Base-by-base conservation (phyloP, 2,888 invertebrate genomes). In the Caenorhabditis afra region DNA sequence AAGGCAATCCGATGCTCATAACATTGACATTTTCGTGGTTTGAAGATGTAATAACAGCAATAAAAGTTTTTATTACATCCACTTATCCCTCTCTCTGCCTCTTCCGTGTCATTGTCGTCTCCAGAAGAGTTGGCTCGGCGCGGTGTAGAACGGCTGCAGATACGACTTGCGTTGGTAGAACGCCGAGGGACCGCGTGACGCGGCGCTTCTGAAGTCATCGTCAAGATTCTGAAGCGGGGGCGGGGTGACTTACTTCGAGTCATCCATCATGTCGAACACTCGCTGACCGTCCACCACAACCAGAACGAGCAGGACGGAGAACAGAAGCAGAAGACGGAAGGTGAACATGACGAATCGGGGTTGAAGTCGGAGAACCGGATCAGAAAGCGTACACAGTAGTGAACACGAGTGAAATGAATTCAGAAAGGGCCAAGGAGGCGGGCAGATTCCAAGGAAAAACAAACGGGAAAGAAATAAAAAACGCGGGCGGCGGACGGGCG, bases 251-350 rank as follows among this genome's bases (percentile, higher is more conserved):
- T 11, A 75, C 61, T 50, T 75, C 8, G 58, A 37, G 23, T 75
- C 67, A 61, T 75, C 75, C 67, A 75, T 67, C 62, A 75, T 61
- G 44, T 75, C 75, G 16, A 75, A 75, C 14, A 75, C 75, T 10
- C 75, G 67, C 45, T 75, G 75, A 35, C 53, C 55, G 22, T 75
- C 39, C 2, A n/a, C n/a, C n/a, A 37, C 57, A 12, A 14, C 22
- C n/a, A 52, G 20, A 12, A 53, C 14, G 12, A 59, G 14, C 44
- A 53, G 29, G 53, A 55, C 10, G n/a, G 37, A 37, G 22, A 49
- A 41, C 16, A 53, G 23, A n/a, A 53, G 41, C 18, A 45, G 18
- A 44, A 37, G 35, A 7, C 10, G 39, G 23, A 62, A 41, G 23
- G 22, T n/a, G 41, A 11, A 39, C 52, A 52, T 52, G 11, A 22